phyloP scores from a whole-genome alignment of 2,888 invertebrate genomes.

The Tribolium freemani region DNA sequence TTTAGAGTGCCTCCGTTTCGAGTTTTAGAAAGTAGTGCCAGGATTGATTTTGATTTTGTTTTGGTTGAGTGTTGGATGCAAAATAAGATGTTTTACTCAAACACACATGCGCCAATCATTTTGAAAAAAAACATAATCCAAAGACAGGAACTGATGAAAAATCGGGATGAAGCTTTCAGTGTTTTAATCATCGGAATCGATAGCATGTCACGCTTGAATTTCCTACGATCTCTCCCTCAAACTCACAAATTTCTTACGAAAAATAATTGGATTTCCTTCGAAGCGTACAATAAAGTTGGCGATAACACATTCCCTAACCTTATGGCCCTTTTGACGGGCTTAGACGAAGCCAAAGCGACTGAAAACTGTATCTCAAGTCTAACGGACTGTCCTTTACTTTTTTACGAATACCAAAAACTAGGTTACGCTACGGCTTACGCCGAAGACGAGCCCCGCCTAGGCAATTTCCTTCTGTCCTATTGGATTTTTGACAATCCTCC shows the following conservation, averaged over 20 bases:
- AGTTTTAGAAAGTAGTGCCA: neutral
- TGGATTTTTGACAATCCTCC: constrained; percentile 80
- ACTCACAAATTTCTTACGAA: constrained; percentile 77
- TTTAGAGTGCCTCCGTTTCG: neutral
- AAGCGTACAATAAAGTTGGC: constrained; percentile 75
- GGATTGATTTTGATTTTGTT: too few relatives aligned
- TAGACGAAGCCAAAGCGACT: constrained; percentile 64
- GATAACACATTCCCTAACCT: constrained; percentile 94
- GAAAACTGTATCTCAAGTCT: too few relatives aligned
- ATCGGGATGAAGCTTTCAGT: constrained; percentile 70
- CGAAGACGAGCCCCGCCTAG: constrained; percentile 81
- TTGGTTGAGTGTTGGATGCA: constrained; percentile 63
- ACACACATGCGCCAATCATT: constrained; percentile 70
- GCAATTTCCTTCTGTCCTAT: too few relatives aligned
- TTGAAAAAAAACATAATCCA: constrained; percentile 55
- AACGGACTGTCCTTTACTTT: constrained; percentile 78
- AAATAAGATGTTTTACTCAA: constrained; percentile 71
- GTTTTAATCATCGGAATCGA: constrained; percentile 88
- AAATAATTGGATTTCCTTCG: constrained; percentile 61
- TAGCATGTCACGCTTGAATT: constrained; percentile 85
- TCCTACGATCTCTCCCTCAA: constrained; percentile 82
- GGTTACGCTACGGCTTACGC: constrained; percentile 85
- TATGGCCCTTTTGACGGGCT: constrained; percentile 80
- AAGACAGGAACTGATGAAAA: constrained; percentile 54
- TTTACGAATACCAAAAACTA: constrained; percentile 79